Base-by-base conservation (phyloP, 1,140 invertebrate species). In the Pseudobourletiella spinata region DNA sequence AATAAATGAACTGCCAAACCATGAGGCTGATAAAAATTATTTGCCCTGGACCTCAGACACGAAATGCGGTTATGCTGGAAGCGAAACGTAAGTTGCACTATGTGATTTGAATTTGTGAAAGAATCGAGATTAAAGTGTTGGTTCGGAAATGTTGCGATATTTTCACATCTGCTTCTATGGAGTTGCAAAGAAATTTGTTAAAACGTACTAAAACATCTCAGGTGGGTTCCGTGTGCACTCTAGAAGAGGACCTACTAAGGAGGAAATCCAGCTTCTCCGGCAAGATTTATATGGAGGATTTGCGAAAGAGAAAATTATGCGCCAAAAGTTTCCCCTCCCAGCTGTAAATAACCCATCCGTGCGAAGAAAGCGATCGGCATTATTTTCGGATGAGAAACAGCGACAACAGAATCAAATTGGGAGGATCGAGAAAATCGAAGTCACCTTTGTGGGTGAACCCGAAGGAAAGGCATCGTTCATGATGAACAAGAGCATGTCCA, bases 401-500 rank as follows among this genome's bases (percentile, higher is more conserved):
- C 75, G 85, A 22, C 90, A 93, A 73, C 69, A 73, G 32, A 77
- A 83, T 39, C 74, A 80, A 6, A 77, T 95, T 26, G 88, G 87
- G 6, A 77, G 92, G 72, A 83, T 97, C 55, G 90, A 96, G 72
- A 98, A 97, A 78, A 93, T 97, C 59, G 81, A 89, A 76, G 87
- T 98, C 0, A 79, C 83, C 59, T 88, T 90, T 74, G 76, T 82
- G 58, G 88, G 88, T 0, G 1, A 57, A 4, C 44, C 43, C 1
- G 83, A 90, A 64, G 32, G 32, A 35, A 81, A 88, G 64, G 80
- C 82, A 22, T 84, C 81, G 2, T 74, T 97, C 32, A 73, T 88
- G 16, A 96, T 98, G 93, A 98, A 98, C 74, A 91, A 88, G 75
- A 77, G 83, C 66, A 76, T 97, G 3, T 97, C 94, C 1, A 97